Base-by-base conservation (phyloP, 2,888 invertebrate species). In the Dasypogon diadema region DNA sequence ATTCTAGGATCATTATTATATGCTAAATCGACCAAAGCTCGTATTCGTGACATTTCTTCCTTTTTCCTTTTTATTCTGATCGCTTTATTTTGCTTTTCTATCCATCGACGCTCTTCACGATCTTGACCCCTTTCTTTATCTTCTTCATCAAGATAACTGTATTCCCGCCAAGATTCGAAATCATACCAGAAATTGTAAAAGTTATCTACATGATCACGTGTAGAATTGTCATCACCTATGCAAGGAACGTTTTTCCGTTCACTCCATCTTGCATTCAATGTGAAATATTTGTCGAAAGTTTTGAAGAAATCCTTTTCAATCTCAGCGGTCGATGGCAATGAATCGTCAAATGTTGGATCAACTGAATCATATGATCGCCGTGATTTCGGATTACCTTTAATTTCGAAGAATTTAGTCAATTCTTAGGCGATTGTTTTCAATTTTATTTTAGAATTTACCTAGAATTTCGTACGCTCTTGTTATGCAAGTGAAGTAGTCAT, bases 101-200 rank as follows among this genome's bases (percentile, higher is more conserved):
- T 99, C 94, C 97, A 99, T 78, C 97, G 90, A 56, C 99, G 89
- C 87, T 98, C 98, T 81, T 98, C 98, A 1, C 99, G 91, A 85
- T 95, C 98, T 84, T 97, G 96, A 1, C 98, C 99, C 82, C 95
- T 96, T 83, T 99, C 98, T 84, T 99, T 99, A 83, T 99, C 99
- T 84, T 99, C 99, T 87, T 99, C 98, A 84, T 99, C 99, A 80
- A 98, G 88, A 85, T 99, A 99, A 1, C 99, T 99, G 87, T 94
- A 99, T 85, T 99, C 99, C 78, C 99, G 90, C 99, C 99, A 99
- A 0, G 99, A 98, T 80, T 98, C 97, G 87, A 99, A 99, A 82
- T 96, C 93, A 85, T 95, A 98, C 99, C 99, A 99, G 86, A 98
- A 99, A 14, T 93, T 92, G 85, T 99, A 99, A 87, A 99, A 99